A percentile compares a stretch with the other conserved stretches of the same genome.
phyloP scores from a whole-genome alignment of 1,140 invertebrate species.

The Brachionus rubens region DNA sequence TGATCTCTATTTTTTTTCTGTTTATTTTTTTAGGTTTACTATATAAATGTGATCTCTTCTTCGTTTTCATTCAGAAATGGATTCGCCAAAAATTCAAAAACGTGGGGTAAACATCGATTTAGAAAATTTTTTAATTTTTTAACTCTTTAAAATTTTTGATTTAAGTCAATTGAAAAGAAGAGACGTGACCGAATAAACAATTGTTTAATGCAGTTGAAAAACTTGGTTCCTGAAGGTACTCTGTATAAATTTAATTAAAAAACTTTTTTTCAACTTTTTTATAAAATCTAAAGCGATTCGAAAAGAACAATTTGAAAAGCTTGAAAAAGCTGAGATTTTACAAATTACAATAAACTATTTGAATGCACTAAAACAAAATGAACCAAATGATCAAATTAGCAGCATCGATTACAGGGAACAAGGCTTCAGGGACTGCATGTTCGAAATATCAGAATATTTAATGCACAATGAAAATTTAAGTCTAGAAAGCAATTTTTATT shows the following conservation, averaged over 20 bases:
- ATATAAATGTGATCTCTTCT: too few species aligned
- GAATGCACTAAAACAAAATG: not conserved
- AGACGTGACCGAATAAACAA: constrained; percentile 14
- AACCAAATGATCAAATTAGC: not conserved
- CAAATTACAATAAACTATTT: not conserved
- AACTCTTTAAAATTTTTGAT: not conserved
- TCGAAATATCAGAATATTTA: constrained; percentile 12
- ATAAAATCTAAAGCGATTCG: constrained; percentile 5
- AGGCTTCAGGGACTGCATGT: constrained; percentile 23
- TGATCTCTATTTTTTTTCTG: not conserved
- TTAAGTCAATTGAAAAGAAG: constrained; percentile 21
- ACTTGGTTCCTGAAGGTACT: constrained; percentile 2
- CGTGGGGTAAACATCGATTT: not conserved
- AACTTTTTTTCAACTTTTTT: not conserved
- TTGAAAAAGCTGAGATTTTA: constrained; percentile 28
- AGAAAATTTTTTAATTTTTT: not conserved
- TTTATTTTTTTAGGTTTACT: not conserved
- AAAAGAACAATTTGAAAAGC: constrained; percentile 18
- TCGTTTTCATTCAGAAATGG: not conserved
- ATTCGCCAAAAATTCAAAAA: not conserved
- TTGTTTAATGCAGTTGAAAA: not conserved
- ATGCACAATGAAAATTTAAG: constrained; percentile 2
- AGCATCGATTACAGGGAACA: not conserved
- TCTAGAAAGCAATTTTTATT: not conserved
- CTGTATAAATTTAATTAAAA: not conserved